Percentiles rank a stretch among this genome's conserved stretches.
Evolutionary conservation across 2,113 vertebrate species (phyloP).

Genomic region (Verasper variegatus): DNA sequence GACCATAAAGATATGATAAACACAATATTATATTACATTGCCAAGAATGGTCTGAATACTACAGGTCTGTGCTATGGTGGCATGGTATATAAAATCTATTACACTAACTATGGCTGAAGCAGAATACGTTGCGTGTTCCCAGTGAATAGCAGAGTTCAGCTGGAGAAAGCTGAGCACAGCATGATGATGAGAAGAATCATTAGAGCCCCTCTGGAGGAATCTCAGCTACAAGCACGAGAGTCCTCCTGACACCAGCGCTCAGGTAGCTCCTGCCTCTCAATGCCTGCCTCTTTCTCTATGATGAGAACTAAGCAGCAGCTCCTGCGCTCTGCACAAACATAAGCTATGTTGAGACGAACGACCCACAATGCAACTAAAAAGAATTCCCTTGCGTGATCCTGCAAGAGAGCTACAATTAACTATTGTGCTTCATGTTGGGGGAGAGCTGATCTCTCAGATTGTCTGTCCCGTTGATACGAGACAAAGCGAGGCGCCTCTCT

Average conservation of each 20-base stretch:
- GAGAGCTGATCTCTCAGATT: constrained; percentile 33
- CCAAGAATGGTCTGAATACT: not conserved
- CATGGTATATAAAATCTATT: too few relatives aligned
- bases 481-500: constrained; percentile 38
- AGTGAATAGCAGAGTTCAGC: not conserved
- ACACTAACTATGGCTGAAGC: not conserved
- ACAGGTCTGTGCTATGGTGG: not conserved
- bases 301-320: constrained; percentile 25
- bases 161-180: constrained; percentile 18
- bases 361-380: constrained; percentile 13
- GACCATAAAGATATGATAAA: too few relatives aligned
- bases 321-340: constrained; percentile 1
- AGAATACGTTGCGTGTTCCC: not conserved
- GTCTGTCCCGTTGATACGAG: constrained; percentile 55
- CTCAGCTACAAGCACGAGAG: constrained; percentile 16
- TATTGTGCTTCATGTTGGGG: constrained; percentile 27
- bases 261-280: constrained; percentile 4
- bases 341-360: not conserved
- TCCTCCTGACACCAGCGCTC: constrained; percentile 33
- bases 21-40: not conserved
- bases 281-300: not conserved
- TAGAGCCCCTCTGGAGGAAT: constrained; percentile 39
- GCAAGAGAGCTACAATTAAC: constrained; percentile 6
- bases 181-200: constrained; percentile 42
- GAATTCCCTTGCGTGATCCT: not conserved